Conservation (phyloP, 2,888 invertebrate species). For the Lasioglossum pauxillum region DNA sequence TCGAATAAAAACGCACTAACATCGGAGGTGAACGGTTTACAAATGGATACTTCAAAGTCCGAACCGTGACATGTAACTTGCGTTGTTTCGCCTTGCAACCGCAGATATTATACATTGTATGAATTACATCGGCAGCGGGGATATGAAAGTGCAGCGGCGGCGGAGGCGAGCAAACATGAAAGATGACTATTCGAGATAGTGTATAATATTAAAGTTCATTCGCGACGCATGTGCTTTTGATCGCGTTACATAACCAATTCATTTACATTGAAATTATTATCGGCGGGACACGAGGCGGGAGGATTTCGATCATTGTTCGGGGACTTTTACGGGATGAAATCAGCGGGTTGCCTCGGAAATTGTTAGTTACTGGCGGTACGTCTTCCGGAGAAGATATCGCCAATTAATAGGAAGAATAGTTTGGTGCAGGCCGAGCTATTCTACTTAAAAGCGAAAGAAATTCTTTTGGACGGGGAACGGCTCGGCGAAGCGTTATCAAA, state of each 20-base stretch:
- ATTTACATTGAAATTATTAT: background rate
- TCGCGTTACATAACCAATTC: background rate
- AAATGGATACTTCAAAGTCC: background rate
- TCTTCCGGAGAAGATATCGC: background rate
- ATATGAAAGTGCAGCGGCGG: background rate
- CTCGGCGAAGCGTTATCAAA: background rate
- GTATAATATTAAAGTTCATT: conserved; percentile 4
- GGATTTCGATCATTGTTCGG: background rate
- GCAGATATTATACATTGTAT: background rate
- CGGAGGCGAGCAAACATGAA: background rate
- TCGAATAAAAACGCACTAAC: background rate
- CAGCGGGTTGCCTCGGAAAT: background rate
- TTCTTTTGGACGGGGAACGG: background rate
- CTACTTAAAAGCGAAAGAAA: background rate
- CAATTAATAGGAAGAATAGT: background rate
- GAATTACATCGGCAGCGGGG: background rate
- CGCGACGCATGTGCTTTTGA: background rate
- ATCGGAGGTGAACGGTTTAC: background rate
- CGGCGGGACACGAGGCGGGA: no score
- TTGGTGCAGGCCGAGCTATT: background rate
- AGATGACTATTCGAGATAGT: background rate
- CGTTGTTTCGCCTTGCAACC: conserved; percentile 2
- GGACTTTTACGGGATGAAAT: background rate
- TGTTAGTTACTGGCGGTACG: background rate
- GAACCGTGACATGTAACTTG: background rate